These are phyloP conservation scores for Xerus rutilus DNA, from an alignment of 2,797 vertebrate species.

Conservation along the genomic window DNA sequence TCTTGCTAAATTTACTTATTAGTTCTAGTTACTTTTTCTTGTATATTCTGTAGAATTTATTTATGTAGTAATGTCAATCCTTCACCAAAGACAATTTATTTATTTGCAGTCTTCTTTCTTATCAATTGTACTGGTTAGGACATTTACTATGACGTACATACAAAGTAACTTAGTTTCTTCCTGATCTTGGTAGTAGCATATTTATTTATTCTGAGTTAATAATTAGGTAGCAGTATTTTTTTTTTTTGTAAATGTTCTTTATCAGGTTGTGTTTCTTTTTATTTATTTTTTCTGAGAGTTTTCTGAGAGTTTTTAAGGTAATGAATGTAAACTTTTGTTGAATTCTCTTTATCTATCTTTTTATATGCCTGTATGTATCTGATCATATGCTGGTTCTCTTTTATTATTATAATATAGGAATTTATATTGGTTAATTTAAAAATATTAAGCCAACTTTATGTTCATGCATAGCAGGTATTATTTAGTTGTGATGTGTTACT, in stretches of 20 bases:
- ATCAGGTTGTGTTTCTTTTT: slow-evolving; percentile 7
- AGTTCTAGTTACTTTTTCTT: neutral
- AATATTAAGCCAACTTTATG: neutral
- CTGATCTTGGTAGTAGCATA: neutral
- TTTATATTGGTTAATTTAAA: neutral
- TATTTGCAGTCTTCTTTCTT: neutral
- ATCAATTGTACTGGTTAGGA: neutral
- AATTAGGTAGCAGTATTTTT: neutral
- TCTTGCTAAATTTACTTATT: neutral
- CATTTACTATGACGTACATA: neutral
- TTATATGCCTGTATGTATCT: neutral
- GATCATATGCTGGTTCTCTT: neutral
- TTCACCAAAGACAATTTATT: neutral
- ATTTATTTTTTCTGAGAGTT: neutral
- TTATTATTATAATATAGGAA: neutral
- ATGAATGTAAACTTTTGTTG: neutral
- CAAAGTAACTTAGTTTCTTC: neutral
- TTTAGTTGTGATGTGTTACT: neutral
- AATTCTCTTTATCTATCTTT: neutral
- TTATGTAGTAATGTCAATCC: neutral
- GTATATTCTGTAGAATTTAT: neutral
- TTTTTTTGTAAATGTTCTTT: neutral
- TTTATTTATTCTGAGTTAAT: slow-evolving; percentile 12
- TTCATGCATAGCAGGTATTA: neutral
- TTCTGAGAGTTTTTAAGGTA: neutral